Evolutionary conservation across 1,140 invertebrate genomes (phyloP).

Genomic region (Coptotermes formosanus): DNA sequence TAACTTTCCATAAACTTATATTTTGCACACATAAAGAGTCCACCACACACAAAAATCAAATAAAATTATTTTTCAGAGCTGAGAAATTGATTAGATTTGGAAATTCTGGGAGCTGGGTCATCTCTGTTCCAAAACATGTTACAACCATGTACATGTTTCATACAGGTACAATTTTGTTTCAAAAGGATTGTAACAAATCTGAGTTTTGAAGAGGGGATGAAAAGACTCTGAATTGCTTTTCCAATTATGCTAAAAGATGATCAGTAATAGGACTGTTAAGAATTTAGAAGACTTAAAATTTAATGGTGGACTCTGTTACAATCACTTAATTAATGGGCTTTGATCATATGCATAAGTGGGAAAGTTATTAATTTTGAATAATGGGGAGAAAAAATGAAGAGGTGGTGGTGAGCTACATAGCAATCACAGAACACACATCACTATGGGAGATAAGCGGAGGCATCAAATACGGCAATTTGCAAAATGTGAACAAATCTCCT

Average conservation of each 20-base stretch:
- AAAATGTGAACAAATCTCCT: conserved; percentile 1
- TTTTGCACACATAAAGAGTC: not conserved
- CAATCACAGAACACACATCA: conserved; percentile 27
- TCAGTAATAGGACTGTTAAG: too few relatives aligned
- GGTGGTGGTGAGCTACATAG: conserved; percentile 28
- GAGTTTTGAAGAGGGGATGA: too few relatives aligned
- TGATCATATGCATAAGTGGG: not conserved
- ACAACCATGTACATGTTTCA: too few relatives aligned
- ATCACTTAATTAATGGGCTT: not conserved
- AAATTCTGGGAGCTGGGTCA: not conserved
- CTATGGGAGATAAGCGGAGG: conserved; percentile 23
- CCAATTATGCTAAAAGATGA: too few relatives aligned
- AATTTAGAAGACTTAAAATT: not conserved
- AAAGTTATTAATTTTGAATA: conserved; percentile 8
- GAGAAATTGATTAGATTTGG: not conserved
- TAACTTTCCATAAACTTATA: not conserved
- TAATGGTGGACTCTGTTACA: conserved; percentile 1
- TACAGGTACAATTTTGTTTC: too few relatives aligned
- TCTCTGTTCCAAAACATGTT: too few relatives aligned
- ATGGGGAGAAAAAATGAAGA: conserved; percentile 8
- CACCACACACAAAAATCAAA: not conserved
- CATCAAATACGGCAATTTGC: conserved; percentile 20
- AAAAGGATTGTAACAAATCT: too few relatives aligned
- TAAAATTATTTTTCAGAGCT: not conserved
- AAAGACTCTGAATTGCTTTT: too few relatives aligned